Evolutionary conservation across 2,888 invertebrate genomes (phyloP).

Genomic region (Melinopterus prodromus): DNA sequence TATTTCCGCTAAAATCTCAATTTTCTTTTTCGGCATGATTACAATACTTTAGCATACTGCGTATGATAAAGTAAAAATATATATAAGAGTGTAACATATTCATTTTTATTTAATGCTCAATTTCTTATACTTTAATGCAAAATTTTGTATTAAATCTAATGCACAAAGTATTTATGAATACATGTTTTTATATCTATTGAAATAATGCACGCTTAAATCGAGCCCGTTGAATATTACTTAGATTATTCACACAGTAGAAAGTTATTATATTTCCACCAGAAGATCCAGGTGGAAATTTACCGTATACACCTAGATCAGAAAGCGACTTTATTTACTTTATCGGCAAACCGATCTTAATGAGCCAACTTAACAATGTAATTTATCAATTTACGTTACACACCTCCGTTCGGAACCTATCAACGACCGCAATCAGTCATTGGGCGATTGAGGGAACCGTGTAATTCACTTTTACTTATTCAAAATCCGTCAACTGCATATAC

Average conservation of each 20-base stretch:
- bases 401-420: constrained; percentile 4
- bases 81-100: too few relatives aligned
- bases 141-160: too few relatives aligned
- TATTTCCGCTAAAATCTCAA: too few relatives aligned
- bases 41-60: too few relatives aligned
- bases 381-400: background rate
- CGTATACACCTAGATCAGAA: background rate
- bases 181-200: too few relatives aligned
- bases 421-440: background rate
- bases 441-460: background rate
- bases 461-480: constrained; percentile 4
- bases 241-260: background rate
- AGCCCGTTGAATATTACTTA: background rate
- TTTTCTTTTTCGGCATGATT: too few relatives aligned
- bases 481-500: background rate
- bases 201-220: too few relatives aligned
- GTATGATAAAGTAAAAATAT: too few relatives aligned
- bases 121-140: too few relatives aligned
- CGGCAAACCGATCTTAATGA: background rate
- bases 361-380: background rate
- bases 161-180: too few relatives aligned
- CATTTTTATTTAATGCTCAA: too few relatives aligned
- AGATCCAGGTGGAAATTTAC: background rate
- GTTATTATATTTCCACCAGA: background rate
- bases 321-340: background rate